Percentiles rank a stretch among this genome's conserved stretches.
These are phyloP conservation scores for Sapajus apella DNA, from an alignment of 2,113 vertebrate species.

Conservation along the genomic window DNA sequence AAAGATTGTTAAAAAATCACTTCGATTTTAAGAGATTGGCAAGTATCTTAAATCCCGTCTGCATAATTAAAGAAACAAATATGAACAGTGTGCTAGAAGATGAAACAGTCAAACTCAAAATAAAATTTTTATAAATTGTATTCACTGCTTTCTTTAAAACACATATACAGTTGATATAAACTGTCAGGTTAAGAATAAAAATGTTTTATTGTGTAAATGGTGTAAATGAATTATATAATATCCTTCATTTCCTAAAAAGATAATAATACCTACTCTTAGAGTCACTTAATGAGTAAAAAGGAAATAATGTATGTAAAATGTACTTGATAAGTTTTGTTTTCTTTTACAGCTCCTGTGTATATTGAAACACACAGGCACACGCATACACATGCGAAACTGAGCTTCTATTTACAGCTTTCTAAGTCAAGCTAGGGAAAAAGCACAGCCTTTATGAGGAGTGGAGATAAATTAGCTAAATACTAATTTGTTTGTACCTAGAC, in stretches of 20 bases:
- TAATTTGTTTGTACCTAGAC: neutral
- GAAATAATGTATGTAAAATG: neutral
- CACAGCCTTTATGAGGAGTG: neutral
- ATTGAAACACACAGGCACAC: neutral
- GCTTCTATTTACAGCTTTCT: neutral
- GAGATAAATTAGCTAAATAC: neutral
- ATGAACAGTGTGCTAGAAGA: neutral
- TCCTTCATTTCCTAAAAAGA: neutral
- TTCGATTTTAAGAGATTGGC: neutral
- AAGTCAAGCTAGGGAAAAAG: neutral
- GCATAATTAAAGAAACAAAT: neutral
- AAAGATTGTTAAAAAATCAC: neutral
- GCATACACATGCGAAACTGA: neutral
- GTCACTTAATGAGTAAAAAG: neutral
- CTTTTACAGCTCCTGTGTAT: neutral
- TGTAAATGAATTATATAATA: neutral
- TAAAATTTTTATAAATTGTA: neutral
- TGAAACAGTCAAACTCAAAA: neutral
- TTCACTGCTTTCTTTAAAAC: neutral
- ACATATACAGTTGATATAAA: neutral
- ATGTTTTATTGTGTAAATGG: neutral
- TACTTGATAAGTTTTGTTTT: neutral
- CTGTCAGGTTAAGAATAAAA: neutral
- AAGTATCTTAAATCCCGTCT: slow-evolving; percentile 10
- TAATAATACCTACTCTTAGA: neutral